Percentiles rank a stretch among this genome's conserved stretches.
These are phyloP conservation scores for Halictus rubicundus DNA, from an alignment of 1,140 invertebrate genomes.

Conservation along the genomic window DNA sequence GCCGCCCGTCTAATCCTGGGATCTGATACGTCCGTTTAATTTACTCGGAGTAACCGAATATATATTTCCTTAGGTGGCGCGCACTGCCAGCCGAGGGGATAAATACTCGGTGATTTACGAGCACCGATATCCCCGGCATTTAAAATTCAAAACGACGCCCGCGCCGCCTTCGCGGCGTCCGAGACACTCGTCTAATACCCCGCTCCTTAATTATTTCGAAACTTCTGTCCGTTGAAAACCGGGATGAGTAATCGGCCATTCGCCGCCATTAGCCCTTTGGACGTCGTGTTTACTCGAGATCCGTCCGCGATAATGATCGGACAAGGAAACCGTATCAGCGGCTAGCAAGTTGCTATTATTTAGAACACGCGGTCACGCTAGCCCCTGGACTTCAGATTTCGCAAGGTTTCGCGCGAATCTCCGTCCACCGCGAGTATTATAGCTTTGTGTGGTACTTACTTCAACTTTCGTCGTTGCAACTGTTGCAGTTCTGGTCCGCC, in stretches of 20 bases:
- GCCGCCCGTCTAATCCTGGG: constrained; percentile 21
- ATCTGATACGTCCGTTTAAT: constrained; percentile 48
- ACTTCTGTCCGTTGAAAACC: constrained; percentile 37
- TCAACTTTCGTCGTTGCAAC: background rate
- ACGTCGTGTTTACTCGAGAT: background rate
- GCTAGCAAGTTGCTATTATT: background rate
- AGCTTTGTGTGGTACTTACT: background rate
- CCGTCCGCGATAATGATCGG: background rate
- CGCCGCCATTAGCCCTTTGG: background rate
- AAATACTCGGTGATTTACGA: constrained; percentile 55
- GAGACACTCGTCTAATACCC: constrained; percentile 30
- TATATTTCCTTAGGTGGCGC: constrained; percentile 28
- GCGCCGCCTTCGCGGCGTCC: background rate
- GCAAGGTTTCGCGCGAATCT: background rate
- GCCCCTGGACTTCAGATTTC: background rate
- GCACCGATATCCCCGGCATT: constrained; percentile 47
- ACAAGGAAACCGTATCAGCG: background rate
- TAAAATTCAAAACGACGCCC: constrained; percentile 55
- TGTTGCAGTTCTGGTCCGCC: constrained; percentile 87
- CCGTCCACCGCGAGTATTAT: background rate
- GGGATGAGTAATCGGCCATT: constrained; percentile 12
- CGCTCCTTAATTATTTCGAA: constrained; percentile 53
- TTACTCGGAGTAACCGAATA: constrained; percentile 25
- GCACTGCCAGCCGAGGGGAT: background rate
- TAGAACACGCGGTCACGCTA: too few relatives aligned